Base-by-base conservation (phyloP, 2,797 vertebrate species). In the Tapera naevia region DNA sequence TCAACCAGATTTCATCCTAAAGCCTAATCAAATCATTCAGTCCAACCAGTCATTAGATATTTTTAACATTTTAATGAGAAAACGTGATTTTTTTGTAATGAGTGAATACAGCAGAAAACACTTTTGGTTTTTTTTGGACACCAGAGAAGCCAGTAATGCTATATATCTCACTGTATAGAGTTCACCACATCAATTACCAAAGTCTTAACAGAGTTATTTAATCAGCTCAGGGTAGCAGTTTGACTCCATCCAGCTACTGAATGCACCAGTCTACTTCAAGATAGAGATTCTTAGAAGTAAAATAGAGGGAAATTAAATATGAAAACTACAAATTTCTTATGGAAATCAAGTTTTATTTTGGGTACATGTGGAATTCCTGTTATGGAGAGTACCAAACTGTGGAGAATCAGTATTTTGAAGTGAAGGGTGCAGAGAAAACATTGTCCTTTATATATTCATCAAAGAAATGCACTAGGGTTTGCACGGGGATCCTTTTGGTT, bases 401-500 rank as follows among this genome's bases (percentile, higher is more conserved):
- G 57, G n/a, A 93, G 89, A 97, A 97, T 88, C 96, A 91, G 81
- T 96, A 96, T 91, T 91, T 93, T 92, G 84, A 97, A 92, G 97
- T 76, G 89, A 95, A 84, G 28, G 74, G 88, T 72, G 53, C 86
- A 89, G 67, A 91, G 11, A 75, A 50, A 91, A 89, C 58, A 66
- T 84, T 82, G 86, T 97, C 93, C 73, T 92, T 84, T 46, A 80
- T 64, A 90, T 83, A 73, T 60, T 86, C 98, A 99, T 86, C 98
- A 99, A 97, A 99, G 98, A 97, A 99, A 99, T 28, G 99, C 99
- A 71, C 99, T 99, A n/a, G 99, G 99, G 87, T 99, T 99, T 46
- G 99, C 99, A 24, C 99, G 98, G 22, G 99, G 99, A 94, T 99
- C 99, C 94, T 99, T 99, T 97, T 99, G 99, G 97, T 99, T 99